Evolutionary conservation across 2,888 invertebrate genomes (phyloP).

Genomic region (Caradrina kadenii): DNA sequence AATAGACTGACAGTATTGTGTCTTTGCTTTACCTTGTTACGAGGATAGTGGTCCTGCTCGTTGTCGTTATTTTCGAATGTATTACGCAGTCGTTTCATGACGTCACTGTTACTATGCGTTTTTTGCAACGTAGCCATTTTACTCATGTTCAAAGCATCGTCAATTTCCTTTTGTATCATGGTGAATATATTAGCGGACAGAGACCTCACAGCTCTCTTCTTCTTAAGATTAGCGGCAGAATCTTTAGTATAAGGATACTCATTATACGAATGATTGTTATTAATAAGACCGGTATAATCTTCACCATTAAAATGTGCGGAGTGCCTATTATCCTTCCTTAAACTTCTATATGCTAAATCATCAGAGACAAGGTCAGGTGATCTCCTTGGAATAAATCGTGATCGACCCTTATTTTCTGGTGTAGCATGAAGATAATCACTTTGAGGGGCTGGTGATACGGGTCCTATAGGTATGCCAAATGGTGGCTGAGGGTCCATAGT

Average conservation of each 20-base stretch:
- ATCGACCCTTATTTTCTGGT: constrained; percentile 91
- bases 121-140: constrained; percentile 90
- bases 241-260: constrained; percentile 83
- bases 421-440: constrained; percentile 96
- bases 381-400: constrained; percentile 92
- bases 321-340: constrained; percentile 94
- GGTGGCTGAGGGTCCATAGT: constrained; percentile 96
- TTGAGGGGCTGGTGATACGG: constrained; percentile 94
- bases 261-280: constrained; percentile 84
- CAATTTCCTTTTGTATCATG: constrained; percentile 92
- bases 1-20: constrained; percentile 88
- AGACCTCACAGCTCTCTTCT: constrained; percentile 95
- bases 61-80: constrained; percentile 86
- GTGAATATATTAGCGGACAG: constrained; percentile 96
- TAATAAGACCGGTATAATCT: constrained; percentile 86
- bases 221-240: constrained; percentile 89
- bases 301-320: constrained; percentile 87
- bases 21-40: constrained; percentile 89
- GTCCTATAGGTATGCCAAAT: constrained; percentile 97
- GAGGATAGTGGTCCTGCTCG: constrained; percentile 83
- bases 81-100: constrained; percentile 87
- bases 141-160: constrained; percentile 90
- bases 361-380: constrained; percentile 96
- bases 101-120: constrained; percentile 91
- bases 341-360: constrained; percentile 95